phyloP scores from a whole-genome alignment of 2,113 vertebrate species.

The Pluvianellus socialis region DNA sequence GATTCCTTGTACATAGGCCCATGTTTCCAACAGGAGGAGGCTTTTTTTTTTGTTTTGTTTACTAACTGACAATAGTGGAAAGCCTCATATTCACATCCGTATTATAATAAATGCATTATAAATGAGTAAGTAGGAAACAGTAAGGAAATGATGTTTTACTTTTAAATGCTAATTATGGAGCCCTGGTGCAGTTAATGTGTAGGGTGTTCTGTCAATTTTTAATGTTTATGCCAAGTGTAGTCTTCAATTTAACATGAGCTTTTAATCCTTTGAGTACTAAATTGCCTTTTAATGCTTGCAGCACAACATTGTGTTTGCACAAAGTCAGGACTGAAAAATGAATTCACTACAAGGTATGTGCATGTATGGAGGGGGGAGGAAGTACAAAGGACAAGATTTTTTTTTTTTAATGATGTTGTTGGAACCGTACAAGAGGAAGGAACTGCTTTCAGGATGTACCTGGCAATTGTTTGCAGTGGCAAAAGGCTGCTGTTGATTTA shows the following conservation, averaged over 20 bases:
- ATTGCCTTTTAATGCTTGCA: conserved; percentile 95
- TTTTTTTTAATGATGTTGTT: conserved; percentile 30
- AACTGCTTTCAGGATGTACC: conserved; percentile 23
- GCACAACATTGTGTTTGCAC: conserved; percentile 89
- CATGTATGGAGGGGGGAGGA: conserved; percentile 33
- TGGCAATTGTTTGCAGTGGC: conserved; percentile 27
- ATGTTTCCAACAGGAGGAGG: conserved; percentile 3
- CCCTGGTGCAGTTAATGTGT: conserved; percentile 88
- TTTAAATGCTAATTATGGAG: conserved; percentile 88
- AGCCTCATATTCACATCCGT: conserved; percentile 68
- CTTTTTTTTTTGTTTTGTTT: conserved; percentile 19
- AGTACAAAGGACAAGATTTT: background rate
- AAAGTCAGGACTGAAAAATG: conserved; percentile 89
- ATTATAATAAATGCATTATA: conserved; percentile 87
- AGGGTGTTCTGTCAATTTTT: conserved; percentile 93
- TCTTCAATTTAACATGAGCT: conserved; percentile 98
- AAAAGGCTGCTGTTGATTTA: conserved; percentile 23
- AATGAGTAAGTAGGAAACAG: conserved; percentile 85
- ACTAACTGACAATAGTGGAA: conserved; percentile 62
- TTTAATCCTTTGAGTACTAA: conserved; percentile 96
- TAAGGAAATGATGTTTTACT: conserved; percentile 88
- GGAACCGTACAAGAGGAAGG: conserved; percentile 7
- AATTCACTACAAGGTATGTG: conserved; percentile 78
- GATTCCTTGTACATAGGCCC: background rate
- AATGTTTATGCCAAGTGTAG: conserved; percentile 93